Evolutionary conservation across 2,113 vertebrate genomes (phyloP).

Genomic region (Lanius ludovicianus): DNA sequence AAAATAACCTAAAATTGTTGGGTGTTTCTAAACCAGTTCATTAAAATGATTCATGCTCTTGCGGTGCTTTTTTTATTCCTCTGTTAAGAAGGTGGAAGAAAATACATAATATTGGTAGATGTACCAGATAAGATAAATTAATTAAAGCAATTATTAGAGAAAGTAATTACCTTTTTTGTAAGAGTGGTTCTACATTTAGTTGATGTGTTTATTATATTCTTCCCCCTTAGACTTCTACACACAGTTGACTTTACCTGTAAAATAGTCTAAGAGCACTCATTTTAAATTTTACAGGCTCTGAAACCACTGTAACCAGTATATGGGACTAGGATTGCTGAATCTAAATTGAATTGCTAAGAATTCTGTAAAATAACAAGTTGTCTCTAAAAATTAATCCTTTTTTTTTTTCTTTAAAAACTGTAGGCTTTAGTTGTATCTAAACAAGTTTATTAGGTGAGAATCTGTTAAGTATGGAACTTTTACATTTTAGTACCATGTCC

Average conservation of each 20-base stretch:
- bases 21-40: neutral
- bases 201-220: neutral
- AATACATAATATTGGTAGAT: neutral
- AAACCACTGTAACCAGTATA: neutral
- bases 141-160: neutral
- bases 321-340: neutral
- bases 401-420: slow-evolving; percentile 43
- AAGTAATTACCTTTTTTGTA: neutral
- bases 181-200: neutral
- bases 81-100: neutral
- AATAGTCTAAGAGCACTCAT: neutral
- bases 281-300: slow-evolving; percentile 46
- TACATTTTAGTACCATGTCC: slow-evolving; percentile 59
- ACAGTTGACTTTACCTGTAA: neutral
- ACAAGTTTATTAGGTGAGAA: slow-evolving; percentile 68
- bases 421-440: slow-evolving; percentile 56
- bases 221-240: neutral
- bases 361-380: slow-evolving; percentile 52
- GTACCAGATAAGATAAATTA: neutral
- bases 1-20: neutral
- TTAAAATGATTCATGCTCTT: neutral
- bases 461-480: slow-evolving; percentile 65
- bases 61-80: neutral
- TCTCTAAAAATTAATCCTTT: slow-evolving; percentile 44
- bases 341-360: slow-evolving; percentile 35